Evolutionary conservation across 2,797 vertebrate genomes (phyloP), one percentile per base, ranked within the genome.

Genomic region (Pachyuromys duprasi): DNA sequence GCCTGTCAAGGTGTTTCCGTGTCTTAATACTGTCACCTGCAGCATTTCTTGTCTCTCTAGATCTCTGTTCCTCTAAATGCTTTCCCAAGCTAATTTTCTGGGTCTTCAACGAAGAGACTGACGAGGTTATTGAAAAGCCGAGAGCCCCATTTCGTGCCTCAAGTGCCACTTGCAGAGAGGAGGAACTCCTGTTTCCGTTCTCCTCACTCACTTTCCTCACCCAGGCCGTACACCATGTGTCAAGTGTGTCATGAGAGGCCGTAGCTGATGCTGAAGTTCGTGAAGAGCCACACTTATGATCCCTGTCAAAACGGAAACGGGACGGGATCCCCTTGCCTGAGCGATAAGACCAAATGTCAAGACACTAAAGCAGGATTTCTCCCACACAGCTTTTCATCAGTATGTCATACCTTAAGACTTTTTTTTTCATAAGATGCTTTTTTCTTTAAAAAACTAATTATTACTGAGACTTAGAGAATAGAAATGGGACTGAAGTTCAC

Each of bases 241-340:
- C 70, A 81, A 53, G 67, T 49, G 39, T 45, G 20, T 91, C 79
- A 9, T 74, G 39, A 86, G 49, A 89, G 33, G 63, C 13, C 33
- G 75, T 92, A 89, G 49, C 26, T 69, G n/a, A 31, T 83, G 45
- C 74, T 89, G 5, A 82, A 87, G 2, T 78, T 33, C 65, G 24
- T 42, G 18, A 89, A 86, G 78, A 86, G 60, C 57, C 49, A 62
- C 36, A 39, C 92, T 65, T 90, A 55, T 82, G 74, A 62, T 22
- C n/a, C 11, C 45, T 95, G 33, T 95, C 70, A 63, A 93, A 92
- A 89, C n/a, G 86, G 83, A 92, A 94, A 91, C 33, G 13, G n/a
- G 2, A 78, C 95, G 74, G 95, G 53, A 13, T 24, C 31, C 67
- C 8, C 69, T 28, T 39, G 15, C 49, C 22, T 28, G 4, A 18